Evolutionary conservation across 2,797 vertebrate genomes (phyloP), one percentile per base, ranked within the genome.

Genomic region (Microctenopoma steveboyesi): DNA sequence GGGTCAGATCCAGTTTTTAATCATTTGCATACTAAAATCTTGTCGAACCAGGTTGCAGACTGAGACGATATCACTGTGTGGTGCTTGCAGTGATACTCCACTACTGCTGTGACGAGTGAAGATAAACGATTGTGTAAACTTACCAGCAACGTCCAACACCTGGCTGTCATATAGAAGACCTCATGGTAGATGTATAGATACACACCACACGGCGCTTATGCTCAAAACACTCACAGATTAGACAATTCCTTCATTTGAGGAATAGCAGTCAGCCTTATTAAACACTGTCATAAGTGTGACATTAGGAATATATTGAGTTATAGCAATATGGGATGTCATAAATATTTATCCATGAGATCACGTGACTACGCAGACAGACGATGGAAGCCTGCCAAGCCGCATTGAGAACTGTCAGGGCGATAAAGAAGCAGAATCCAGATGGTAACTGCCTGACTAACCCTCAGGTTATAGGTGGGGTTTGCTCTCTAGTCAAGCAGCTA

Each of bases 131-230:
- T 58, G 69, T 47, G 55, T 78, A 76, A 71, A 69, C 72, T 61
- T 83, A 84, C 83, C 79, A 88, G 84, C 85, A 81, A 83, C 22
- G 73, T 89, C 75, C 90, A 93, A 89, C 94, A 95, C 94, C 94
- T 95, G 94, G 88, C 83, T 94, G 92, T 91, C 92, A 94, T 93
- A 95, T 94, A 76, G 75, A 76, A 59, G 74, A 14, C 58, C 67
- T 85, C 90, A 92, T 92, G 91, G 73, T 12, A 42, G 30, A 72
- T 75, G 67, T 57, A 63, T 54, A 50, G 8, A 22, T 25, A 63
- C 33, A 75, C 5, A 65, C 42, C 60, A 51, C 42, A 50, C 55
- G 25, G 45, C 18, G 1, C 35, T 75, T 12, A 39, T 33, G 33
- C 46, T 61, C 33, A 70, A 52, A 68, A 72, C 42, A 39, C 39